Evolutionary conservation across 2,113 vertebrate genomes (phyloP).

Genomic region (Tetrao urogallus): DNA sequence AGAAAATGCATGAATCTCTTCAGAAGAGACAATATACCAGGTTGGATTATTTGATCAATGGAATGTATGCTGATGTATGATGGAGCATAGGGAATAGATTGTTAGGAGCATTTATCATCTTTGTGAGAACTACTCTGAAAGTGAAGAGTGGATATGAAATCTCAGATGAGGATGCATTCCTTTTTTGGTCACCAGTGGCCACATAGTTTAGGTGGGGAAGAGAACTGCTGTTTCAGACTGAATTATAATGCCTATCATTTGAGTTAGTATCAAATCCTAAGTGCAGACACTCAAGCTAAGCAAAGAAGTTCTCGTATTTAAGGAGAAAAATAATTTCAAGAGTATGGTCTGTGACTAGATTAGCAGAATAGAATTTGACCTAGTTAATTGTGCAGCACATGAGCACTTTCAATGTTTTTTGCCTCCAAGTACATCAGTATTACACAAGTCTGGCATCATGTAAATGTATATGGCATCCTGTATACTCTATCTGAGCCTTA

Average conservation of each 20-base stretch:
- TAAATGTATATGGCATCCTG: neutral
- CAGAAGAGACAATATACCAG: slow-evolving; percentile 75
- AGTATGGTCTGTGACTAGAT: neutral
- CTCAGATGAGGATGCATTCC: neutral
- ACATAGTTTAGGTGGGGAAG: neutral
- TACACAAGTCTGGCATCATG: neutral
- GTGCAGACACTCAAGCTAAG: slow-evolving; percentile 22
- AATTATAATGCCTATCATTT: neutral
- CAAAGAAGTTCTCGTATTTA: slow-evolving; percentile 7
- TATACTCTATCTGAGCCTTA: neutral
- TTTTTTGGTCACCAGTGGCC: neutral
- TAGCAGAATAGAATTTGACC: neutral
- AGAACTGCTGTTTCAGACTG: neutral
- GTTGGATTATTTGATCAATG: slow-evolving; percentile 83
- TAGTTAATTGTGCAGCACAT: neutral
- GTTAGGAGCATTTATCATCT: neutral
- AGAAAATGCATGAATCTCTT: slow-evolving; percentile 66
- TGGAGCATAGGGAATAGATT: neutral
- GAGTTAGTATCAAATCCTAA: slow-evolving; percentile 3
- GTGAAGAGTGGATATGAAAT: neutral
- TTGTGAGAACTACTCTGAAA: neutral
- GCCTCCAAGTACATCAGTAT: neutral
- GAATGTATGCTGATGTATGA: slow-evolving; percentile 80
- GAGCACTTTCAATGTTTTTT: neutral
- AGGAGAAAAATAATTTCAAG: neutral